These are phyloP conservation scores for Nymphalis urticae DNA, from an alignment of 2,888 invertebrate genomes.

Conservation along the genomic window DNA sequence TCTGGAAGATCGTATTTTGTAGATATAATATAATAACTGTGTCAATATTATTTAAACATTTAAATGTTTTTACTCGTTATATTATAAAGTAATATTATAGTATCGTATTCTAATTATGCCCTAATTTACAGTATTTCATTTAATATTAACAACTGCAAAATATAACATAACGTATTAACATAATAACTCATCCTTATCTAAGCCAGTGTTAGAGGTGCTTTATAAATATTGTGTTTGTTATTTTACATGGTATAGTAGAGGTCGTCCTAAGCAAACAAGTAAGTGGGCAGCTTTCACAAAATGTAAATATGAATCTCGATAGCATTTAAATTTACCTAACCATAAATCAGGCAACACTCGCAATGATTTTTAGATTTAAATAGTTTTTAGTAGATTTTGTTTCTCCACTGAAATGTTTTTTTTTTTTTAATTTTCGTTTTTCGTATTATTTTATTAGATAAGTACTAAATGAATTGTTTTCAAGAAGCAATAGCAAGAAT, in stretches of 20 bases:
- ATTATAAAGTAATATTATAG: too few species aligned
- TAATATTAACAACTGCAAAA: background rate
- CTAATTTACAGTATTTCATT: background rate
- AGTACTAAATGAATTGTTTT: too few species aligned
- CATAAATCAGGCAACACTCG: conserved; percentile 6
- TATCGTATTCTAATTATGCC: too few species aligned
- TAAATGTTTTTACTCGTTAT: too few species aligned
- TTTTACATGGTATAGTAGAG: conserved; percentile 29
- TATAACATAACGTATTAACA: conserved; percentile 1
- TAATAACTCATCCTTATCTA: conserved; percentile 2
- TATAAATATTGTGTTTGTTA: conserved; percentile 27
- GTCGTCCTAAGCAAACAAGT: conserved; percentile 35
- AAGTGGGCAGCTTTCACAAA: conserved; percentile 27
- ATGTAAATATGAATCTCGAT: conserved; percentile 23
- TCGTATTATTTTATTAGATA: too few species aligned
- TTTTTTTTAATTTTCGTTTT: background rate
- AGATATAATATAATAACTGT: too few species aligned
- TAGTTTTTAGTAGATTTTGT: background rate
- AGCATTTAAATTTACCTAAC: conserved; percentile 26
- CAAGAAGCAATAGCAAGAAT: too few species aligned
- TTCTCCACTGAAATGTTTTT: background rate
- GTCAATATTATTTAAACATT: too few species aligned
- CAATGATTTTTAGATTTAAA: background rate
- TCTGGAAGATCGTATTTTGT: too few species aligned
- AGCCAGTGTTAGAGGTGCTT: conserved; percentile 12